These are phyloP conservation scores for Paratrypauchen microcephalus DNA, from an alignment of 2,797 vertebrate species.

Conservation along the genomic window DNA sequence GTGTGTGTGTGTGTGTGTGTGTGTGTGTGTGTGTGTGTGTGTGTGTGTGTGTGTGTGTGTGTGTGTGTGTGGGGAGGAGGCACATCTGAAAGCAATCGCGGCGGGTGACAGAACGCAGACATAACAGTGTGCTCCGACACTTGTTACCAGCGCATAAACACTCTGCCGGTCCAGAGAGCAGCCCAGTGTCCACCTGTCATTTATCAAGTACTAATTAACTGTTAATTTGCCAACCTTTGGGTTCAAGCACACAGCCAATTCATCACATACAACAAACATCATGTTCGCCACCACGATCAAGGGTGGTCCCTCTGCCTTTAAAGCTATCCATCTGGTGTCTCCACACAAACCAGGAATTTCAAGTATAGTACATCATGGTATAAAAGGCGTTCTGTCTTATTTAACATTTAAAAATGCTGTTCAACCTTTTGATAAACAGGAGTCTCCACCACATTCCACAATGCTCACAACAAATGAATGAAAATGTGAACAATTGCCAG, in stretches of 20 bases:
- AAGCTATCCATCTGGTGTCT: slow-evolving; percentile 26
- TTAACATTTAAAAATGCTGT: neutral
- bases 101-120: slow-evolving; percentile 82
- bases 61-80: slow-evolving; percentile 12
- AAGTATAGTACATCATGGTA: neutral
- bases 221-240: slow-evolving; percentile 84
- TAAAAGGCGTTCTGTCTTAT: neutral
- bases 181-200: slow-evolving; percentile 77
- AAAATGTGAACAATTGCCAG: no score
- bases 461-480: no score
- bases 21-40: slow-evolving; percentile 16
- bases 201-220: slow-evolving; percentile 87
- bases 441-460: no score
- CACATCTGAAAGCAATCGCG: slow-evolving; percentile 76
- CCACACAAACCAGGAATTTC: neutral
- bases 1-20: slow-evolving; percentile 11
- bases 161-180: slow-evolving; percentile 76
- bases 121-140: slow-evolving; percentile 79
- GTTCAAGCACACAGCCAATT: slow-evolving; percentile 83
- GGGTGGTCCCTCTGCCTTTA: slow-evolving; percentile 55
- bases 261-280: slow-evolving; percentile 76
- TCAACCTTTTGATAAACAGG: neutral
- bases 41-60: slow-evolving; percentile 13
- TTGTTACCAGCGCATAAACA: slow-evolving; percentile 89
- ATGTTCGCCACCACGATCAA: slow-evolving; percentile 52